Conservation (phyloP, 2,113 vertebrate genomes). For the Mus spicilegus region DNA sequence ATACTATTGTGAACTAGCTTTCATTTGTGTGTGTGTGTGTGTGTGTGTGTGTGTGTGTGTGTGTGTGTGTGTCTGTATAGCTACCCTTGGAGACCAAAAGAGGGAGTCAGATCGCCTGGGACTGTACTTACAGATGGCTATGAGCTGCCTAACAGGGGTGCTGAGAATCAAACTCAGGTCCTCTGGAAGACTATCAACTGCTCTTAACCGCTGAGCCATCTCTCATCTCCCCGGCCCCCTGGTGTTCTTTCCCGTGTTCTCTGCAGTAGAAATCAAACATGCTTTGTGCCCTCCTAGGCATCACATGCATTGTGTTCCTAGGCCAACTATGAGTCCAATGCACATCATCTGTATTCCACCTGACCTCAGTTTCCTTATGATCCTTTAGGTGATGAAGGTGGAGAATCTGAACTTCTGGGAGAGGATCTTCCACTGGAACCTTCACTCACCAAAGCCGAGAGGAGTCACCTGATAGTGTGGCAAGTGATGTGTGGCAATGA, state of each 20-base stretch:
- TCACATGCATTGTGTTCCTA: neutral
- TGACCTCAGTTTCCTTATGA: conserved; percentile 36
- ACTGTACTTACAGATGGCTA: neutral
- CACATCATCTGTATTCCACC: accelerated
- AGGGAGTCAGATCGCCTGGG: neutral
- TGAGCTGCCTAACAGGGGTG: neutral
- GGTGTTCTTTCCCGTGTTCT: neutral
- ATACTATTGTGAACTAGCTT: neutral
- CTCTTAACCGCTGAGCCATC: neutral
- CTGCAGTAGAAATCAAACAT: neutral
- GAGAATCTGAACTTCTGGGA: conserved; percentile 92
- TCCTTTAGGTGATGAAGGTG: conserved; percentile 93
- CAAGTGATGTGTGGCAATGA: conserved; percentile 91
- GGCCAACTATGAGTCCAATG: neutral
- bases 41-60: neutral
- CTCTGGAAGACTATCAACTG: neutral
- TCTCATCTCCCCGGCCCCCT: neutral
- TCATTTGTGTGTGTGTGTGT: neutral
- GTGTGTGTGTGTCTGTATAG: neutral
- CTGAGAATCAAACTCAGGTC: neutral
- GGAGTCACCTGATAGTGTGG: conserved; percentile 99
- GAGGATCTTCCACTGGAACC: conserved; percentile 93
- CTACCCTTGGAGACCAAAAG: neutral
- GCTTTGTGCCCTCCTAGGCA: neutral
- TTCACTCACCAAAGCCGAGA: conserved; percentile 95